These are phyloP conservation scores for Hyposoter dolosus DNA, from an alignment of 2,888 invertebrate species.

Conservation along the genomic window DNA sequence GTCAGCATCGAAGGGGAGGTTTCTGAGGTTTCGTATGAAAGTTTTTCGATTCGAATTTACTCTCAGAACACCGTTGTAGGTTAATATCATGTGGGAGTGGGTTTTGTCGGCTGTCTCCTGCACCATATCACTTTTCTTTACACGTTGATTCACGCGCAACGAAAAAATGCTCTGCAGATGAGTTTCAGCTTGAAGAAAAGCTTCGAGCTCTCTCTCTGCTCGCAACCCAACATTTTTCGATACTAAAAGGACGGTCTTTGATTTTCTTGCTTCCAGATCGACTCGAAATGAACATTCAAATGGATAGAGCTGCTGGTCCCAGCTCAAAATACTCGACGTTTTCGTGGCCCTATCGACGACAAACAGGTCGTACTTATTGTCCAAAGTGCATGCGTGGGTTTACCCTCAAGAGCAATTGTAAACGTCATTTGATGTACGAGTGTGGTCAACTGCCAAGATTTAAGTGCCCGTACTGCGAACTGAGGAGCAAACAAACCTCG, in stretches of 20 bases:
- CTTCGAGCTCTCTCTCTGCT: background rate
- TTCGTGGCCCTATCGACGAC: conserved; percentile 51
- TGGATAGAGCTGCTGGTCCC: conserved; percentile 62
- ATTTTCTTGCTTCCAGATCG: conserved; percentile 75
- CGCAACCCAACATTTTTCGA: background rate
- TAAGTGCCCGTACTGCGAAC: conserved; percentile 83
- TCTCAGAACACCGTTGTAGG: background rate
- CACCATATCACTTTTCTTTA: conserved; percentile 11
- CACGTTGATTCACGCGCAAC: background rate
- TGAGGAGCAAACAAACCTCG: conserved; percentile 82
- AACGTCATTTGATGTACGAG: conserved; percentile 82
- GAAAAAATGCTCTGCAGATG: background rate
- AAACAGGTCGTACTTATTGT: conserved; percentile 74
- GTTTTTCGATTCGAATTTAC: background rate
- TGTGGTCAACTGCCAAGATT: conserved; percentile 83
- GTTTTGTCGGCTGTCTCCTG: conserved; percentile 5
- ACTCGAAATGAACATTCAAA: conserved; percentile 70
- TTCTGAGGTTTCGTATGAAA: background rate
- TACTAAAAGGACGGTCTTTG: conserved; percentile 58
- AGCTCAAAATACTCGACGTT: conserved; percentile 31
- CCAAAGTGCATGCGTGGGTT: conserved; percentile 79
- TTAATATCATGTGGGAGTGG: background rate
- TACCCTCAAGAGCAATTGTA: conserved; percentile 78
- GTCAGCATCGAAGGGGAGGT: background rate
- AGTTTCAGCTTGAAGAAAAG: background rate